Evolutionary conservation across 92 coral and sea anemone species (phyloP).

Genomic region (Micromussa lordhowensis): DNA sequence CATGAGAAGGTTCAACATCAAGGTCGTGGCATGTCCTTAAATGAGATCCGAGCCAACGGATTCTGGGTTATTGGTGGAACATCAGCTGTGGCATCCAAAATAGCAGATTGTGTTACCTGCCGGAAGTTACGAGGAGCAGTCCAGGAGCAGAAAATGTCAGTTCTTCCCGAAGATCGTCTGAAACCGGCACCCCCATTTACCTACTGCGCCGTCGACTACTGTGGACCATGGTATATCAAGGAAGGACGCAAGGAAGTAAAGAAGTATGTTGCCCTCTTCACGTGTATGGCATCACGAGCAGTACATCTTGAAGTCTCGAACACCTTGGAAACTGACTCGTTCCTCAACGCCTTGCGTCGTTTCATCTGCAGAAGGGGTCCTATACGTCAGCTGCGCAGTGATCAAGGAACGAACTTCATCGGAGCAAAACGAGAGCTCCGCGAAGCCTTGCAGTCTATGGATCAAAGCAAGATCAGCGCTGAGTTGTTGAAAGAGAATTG

Average conservation of each 20-base stretch:
- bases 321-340: conserved; percentile 33
- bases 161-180: no score
- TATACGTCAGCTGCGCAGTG: conserved; percentile 41
- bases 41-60: no score
- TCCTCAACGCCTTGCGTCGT: conserved; percentile 34
- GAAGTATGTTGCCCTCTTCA: conserved; percentile 46
- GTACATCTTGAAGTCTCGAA: conserved; percentile 36
- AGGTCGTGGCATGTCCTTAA: no score
- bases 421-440: conserved; percentile 43
- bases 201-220: conserved; percentile 48
- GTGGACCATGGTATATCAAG: conserved; percentile 45
- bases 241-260: conserved; percentile 53
- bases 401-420: conserved; percentile 51
- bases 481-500: conserved; percentile 36
- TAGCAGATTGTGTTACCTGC: no score
- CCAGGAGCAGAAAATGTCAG: no score
- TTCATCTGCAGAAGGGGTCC: conserved; percentile 47
- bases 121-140: no score
- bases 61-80: no score
- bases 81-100: no score
- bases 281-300: conserved; percentile 50
- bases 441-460: conserved; percentile 36
- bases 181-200: no score
- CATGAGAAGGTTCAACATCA: no score
- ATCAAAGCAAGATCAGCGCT: conserved; percentile 39